Evolutionary conservation across 2,888 invertebrate species (phyloP), one percentile per base, ranked within the genome.

Genomic region (Noctua janthina): DNA sequence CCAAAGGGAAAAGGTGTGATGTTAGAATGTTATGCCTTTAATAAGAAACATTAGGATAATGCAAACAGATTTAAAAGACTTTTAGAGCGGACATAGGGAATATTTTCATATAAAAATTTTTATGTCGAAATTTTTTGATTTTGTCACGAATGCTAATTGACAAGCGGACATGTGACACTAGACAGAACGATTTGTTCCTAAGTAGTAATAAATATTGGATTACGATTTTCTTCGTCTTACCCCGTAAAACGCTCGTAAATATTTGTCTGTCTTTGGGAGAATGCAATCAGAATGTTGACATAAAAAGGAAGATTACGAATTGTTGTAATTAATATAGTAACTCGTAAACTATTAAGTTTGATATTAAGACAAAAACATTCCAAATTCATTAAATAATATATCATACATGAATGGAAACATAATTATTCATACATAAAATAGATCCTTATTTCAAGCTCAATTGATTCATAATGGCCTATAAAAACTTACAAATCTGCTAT

Each of bases 401-500:
- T 35, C 20, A 35, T 10, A 20, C 20, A 35, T 64, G 35, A 4
- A 64, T 20, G 29, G 7, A 62, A 62, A 62, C 62, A 62, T n/a
- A 2, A n/a, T n/a, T 59, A 3, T n/a, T 59, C 17, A 29, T 29
- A 29, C 29, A 35, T 64, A 68, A 68, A 46, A 46, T 51, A 10
- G 17, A 69, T 35, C n/a, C 39, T 39, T 43, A 73, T 56, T 56
- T 71, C 46, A 54, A 76, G 17, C 17, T 23, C 35, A 77, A 72
- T 73, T 79, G 68, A 74, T 75, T 76, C 46, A 49, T 70, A 79
- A 85, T 78, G 49, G 7, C 23, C 67, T 29, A 54, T 70, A 54
- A 83, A 83, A 62, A 62, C 29, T 54, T 59, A 64, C 20, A 68
- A 75, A 80, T 67, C 29, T 74, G 71, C 17, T 72, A 76, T 76